Conservation (phyloP, 2,797 vertebrate genomes). For the Tenualosa ilisha region DNA sequence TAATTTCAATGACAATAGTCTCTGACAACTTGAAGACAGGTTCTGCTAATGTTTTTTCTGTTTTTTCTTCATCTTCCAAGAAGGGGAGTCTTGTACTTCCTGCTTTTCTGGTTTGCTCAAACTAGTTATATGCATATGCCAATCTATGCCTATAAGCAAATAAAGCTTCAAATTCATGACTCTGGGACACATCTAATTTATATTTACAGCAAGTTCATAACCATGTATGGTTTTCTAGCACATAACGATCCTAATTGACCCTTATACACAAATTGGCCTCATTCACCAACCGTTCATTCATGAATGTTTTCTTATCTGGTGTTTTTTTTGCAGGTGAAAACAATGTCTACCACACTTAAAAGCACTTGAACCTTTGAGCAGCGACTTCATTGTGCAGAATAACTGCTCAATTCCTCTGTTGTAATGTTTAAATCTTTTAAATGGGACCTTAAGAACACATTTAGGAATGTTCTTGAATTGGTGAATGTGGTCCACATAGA, state of each 20-base stretch:
- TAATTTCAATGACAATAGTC: neutral
- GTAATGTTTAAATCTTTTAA: no score
- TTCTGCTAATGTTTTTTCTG: neutral
- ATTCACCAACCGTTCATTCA: no score
- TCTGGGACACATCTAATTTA: neutral
- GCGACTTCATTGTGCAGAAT: no score
- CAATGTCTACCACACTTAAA: no score
- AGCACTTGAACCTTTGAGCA: no score
- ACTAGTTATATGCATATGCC: neutral
- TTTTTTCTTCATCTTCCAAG: neutral
- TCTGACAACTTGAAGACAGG: neutral
- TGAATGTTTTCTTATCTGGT: no score
- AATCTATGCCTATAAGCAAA: neutral
- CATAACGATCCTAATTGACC: neutral
- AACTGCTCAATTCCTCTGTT: no score
- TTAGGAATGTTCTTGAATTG: no score
- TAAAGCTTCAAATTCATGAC: neutral
- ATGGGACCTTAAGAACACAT: no score
- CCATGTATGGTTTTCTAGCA: neutral
- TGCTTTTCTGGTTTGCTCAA: constrained; percentile 9
- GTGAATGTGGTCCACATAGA: no score
- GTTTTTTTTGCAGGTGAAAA: no score
- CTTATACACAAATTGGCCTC: neutral
- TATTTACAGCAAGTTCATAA: no score
- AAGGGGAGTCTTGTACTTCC: neutral